phyloP scores from a whole-genome alignment of 2,113 vertebrate species.

The Xenopus tropicalis region DNA sequence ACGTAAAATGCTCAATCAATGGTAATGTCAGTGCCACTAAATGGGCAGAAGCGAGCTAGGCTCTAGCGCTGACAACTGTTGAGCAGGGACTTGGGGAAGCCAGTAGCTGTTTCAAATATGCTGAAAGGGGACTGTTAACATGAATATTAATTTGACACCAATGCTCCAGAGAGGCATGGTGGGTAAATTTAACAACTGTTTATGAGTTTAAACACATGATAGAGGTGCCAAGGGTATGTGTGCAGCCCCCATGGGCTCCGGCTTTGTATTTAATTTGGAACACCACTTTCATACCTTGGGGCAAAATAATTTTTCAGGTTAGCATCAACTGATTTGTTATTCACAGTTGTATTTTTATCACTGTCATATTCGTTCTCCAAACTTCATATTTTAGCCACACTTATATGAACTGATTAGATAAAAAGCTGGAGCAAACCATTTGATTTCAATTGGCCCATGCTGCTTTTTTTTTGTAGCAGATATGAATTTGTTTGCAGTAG shows the following conservation, averaged over 20 bases:
- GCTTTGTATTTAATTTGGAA: slow-evolving; percentile 48
- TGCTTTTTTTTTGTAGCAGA: too few relatives aligned
- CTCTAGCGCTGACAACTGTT: slow-evolving; percentile 58
- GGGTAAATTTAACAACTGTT: slow-evolving; percentile 56
- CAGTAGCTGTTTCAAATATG: slow-evolving; percentile 53
- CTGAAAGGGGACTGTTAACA: slow-evolving; percentile 54
- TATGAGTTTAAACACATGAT: slow-evolving; percentile 46
- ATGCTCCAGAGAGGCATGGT: slow-evolving; percentile 50
- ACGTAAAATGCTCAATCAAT: slow-evolving; percentile 49
- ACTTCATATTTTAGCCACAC: too few relatives aligned
- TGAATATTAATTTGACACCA: slow-evolving; percentile 58
- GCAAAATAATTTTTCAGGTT: slow-evolving; percentile 50
- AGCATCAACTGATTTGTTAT: slow-evolving; percentile 44
- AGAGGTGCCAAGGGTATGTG: slow-evolving; percentile 48
- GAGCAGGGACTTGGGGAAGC: slow-evolving; percentile 50
- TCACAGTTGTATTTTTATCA: slow-evolving; percentile 42
- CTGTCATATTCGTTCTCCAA: slow-evolving; percentile 5
- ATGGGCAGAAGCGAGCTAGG: slow-evolving; percentile 54
- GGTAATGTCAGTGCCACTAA: slow-evolving; percentile 53
- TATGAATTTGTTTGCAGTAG: too few relatives aligned
- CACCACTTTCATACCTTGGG: slow-evolving; percentile 41
- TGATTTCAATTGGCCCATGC: slow-evolving; percentile 15
- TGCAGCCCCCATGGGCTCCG: slow-evolving; percentile 44
- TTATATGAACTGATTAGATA: too few relatives aligned
- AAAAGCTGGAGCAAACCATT: slow-evolving; percentile 21